Conservation (phyloP, 2,797 vertebrate genomes). For the Dendrocincla fuliginosa region DNA sequence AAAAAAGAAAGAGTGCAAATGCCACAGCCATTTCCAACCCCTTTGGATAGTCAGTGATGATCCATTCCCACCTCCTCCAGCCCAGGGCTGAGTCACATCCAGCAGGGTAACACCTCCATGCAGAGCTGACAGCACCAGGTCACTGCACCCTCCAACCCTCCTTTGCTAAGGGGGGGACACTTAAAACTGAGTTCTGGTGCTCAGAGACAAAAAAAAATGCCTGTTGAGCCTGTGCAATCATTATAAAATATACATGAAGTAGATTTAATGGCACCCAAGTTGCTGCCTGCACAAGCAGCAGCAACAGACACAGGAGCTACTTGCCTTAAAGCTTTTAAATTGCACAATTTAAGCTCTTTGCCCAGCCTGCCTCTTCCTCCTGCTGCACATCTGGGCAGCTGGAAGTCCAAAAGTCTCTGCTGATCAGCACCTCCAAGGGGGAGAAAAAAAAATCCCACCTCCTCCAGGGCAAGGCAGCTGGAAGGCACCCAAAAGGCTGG, state of each 20-base stretch:
- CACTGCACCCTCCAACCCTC: background rate
- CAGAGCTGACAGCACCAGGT: background rate
- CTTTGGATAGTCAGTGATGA: background rate
- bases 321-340: fast-evolving
- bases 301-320: background rate
- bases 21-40: background rate
- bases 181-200: fast-evolving
- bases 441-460: background rate
- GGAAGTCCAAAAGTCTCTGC: background rate
- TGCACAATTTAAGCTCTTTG: background rate
- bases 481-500: background rate
- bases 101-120: background rate
- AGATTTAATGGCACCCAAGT: fast-evolving
- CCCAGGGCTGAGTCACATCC: background rate
- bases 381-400: background rate
- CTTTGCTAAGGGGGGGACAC: no score
- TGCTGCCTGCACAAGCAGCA: background rate
- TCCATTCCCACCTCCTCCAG: background rate
- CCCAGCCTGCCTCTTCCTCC: background rate
- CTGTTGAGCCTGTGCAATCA: background rate
- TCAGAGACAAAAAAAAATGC: background rate
- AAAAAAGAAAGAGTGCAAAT: background rate
- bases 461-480: background rate
- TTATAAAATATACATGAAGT: no score
- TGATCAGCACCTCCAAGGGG: background rate